Base-by-base conservation (phyloP, 2,797 vertebrate species). In the Alectoris magna region DNA sequence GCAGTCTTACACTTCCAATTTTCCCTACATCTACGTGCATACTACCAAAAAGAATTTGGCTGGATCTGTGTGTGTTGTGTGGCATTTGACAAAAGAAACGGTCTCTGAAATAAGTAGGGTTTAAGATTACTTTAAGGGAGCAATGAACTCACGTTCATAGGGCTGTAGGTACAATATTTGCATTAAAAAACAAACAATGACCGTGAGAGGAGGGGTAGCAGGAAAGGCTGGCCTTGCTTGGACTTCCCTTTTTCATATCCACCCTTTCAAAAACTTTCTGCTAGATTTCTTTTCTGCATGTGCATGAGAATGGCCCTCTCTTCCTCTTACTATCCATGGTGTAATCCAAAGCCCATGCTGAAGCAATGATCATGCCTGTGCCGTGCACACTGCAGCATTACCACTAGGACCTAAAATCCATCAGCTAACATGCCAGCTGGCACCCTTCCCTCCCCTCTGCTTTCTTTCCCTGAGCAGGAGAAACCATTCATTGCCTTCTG, bases 401-500 rank as follows among this genome's bases (percentile, higher is more conserved):
- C 84, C 60, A 60, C 71, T 0, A 93, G 85, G 73, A 91, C 73
- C 82, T 87, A 51, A 81, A 74, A 68, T 94, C 92, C 91, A 62
- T 19, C 64, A 49, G 93, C 53, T 67, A 39, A 51, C 43, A 60
- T 6, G 89, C 91, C 93, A 96, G 86, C 91, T 95, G 95, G 95
- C 93, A 91, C 80, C 63, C 68, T 74, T 81, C 91, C 91, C 84
- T 95, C 81, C 72, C 72, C 91, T 94, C 91, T 92, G 83, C 88
- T 94, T 95, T 79, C 88, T 9, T 64, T 87, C 88, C 80, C 68
- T 27, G 75, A 58, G 58, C 81, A 88, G 90, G 78, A 91, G 82
- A 85, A 95, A 91, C 87, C 85, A 92, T 93, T 94, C 89, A 43
- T 22, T 88, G 86, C 94, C 94, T 95, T 94, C 79, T 88, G 93